Percentiles rank a stretch among this genome's conserved stretches.
Evolutionary conservation across 2,888 invertebrate species (phyloP).

Genomic region (Melanotus villosus): DNA sequence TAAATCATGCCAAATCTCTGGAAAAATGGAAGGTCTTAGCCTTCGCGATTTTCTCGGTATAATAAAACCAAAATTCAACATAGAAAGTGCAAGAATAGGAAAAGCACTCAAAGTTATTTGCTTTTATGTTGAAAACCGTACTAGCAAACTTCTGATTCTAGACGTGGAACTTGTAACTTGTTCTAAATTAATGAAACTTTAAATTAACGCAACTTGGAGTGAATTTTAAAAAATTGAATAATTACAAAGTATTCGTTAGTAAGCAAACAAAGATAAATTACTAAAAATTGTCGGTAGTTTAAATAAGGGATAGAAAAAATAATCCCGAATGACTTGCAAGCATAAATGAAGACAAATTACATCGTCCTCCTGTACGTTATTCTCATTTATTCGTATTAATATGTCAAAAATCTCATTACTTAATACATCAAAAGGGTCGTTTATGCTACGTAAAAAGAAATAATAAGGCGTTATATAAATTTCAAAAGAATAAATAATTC

Average conservation of each 20-base stretch:
- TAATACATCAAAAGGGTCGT: not conserved
- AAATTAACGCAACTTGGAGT: too few relatives aligned
- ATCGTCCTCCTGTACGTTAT: conserved; percentile 10
- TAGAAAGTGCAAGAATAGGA: too few relatives aligned
- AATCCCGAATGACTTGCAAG: conserved; percentile 30
- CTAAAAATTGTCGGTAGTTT: not conserved
- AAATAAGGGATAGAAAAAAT: conserved; percentile 20
- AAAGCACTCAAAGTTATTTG: too few relatives aligned
- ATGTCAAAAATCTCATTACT: conserved; percentile 22
- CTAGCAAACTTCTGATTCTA: too few relatives aligned
- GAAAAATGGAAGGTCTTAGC: not conserved
- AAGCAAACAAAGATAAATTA: conserved; percentile 7
- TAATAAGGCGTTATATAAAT: not conserved
- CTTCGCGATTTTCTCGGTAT: not conserved
- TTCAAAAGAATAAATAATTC: not conserved
- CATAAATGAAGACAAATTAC: conserved; percentile 41
- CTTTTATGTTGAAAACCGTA: too few relatives aligned
- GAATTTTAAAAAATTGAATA: too few relatives aligned
- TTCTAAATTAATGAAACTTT: too few relatives aligned
- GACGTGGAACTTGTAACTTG: too few relatives aligned
- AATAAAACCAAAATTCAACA: not conserved
- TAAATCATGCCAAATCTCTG: conserved; percentile 17
- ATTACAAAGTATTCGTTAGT: too few relatives aligned
- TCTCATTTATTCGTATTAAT: conserved; percentile 33
- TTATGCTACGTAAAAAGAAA: not conserved